Conservation (phyloP, 2,888 invertebrate species). For the Amblyteles armatorius region DNA sequence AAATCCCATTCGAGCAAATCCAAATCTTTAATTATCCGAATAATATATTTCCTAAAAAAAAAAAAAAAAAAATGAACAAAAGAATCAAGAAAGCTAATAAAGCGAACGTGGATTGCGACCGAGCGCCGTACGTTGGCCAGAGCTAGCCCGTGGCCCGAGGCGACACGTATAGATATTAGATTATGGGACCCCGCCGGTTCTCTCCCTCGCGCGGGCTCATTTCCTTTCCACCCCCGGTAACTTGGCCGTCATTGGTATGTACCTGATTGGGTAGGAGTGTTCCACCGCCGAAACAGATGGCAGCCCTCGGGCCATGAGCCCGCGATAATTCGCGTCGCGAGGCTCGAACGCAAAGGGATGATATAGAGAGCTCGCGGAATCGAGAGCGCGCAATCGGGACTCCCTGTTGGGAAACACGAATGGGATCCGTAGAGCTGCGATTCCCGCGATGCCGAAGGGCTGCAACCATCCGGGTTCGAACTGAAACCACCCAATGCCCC, state of each 20-base stretch:
- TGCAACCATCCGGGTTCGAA: background rate
- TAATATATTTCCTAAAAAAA: background rate
- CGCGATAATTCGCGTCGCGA: conserved; percentile 69
- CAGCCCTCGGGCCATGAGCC: conserved; percentile 80
- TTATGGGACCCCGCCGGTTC: conserved; percentile 67
- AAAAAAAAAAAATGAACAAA: background rate
- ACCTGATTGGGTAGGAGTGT: conserved; percentile 79
- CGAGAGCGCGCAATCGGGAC: conserved; percentile 51
- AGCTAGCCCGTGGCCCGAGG: conserved; percentile 57
- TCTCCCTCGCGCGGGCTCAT: conserved; percentile 38
- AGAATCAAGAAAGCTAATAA: background rate
- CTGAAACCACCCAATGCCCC: conserved; percentile 61
- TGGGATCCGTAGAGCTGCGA: conserved; percentile 1
- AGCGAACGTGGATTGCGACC: conserved; percentile 44
- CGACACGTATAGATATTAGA: conserved; percentile 79
- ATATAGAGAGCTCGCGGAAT: conserved; percentile 51
- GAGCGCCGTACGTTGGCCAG: conserved; percentile 54
- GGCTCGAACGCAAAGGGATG: conserved; percentile 49
- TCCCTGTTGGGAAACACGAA: conserved; percentile 54
- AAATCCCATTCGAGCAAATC: background rate
- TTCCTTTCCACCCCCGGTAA: conserved; percentile 39
- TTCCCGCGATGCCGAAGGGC: conserved; percentile 54
- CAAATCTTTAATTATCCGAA: background rate
- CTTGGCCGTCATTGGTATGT: conserved; percentile 63
- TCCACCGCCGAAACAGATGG: conserved; percentile 82